phyloP scores from a whole-genome alignment of 2,888 invertebrate species.

The Oxytorus armatus region DNA sequence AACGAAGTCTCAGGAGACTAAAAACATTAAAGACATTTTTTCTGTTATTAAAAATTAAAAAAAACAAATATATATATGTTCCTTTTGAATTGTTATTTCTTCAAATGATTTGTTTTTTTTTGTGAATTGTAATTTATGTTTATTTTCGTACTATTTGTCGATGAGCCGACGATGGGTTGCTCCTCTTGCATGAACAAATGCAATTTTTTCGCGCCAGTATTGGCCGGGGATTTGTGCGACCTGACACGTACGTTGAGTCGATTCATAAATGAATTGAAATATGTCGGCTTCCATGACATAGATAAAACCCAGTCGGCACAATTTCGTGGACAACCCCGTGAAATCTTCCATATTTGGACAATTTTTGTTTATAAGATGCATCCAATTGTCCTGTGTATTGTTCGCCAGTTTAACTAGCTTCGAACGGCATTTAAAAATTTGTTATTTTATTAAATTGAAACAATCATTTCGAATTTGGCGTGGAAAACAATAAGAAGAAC shows the following conservation, averaged over 20 bases:
- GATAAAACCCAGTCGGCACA: slow-evolving; percentile 81
- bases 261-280: slow-evolving; percentile 73
- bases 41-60: too few relatives aligned
- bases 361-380: slow-evolving; percentile 78
- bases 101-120: background rate
- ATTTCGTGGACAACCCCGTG: slow-evolving; percentile 74
- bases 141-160: slow-evolving; percentile 76
- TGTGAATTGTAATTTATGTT: background rate
- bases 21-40: slow-evolving; percentile 74
- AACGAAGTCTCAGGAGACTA: slow-evolving; percentile 81
- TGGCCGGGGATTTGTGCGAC: slow-evolving; percentile 70
- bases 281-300: slow-evolving; percentile 83
- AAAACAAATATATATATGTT: too few relatives aligned
- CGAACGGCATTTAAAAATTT: background rate
- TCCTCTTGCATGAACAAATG: slow-evolving; percentile 73
- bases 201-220: slow-evolving; percentile 70
- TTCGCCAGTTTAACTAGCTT: background rate
- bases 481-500: too few relatives aligned
- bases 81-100: too few relatives aligned
- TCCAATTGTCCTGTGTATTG: slow-evolving; percentile 75
- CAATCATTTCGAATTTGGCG: too few relatives aligned
- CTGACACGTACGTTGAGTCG: slow-evolving; percentile 69
- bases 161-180: slow-evolving; percentile 76
- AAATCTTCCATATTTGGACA: slow-evolving; percentile 81
- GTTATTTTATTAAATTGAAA: too few relatives aligned